Evolutionary conservation across 2,888 invertebrate species (phyloP).

Genomic region (Silvanus unidentatus): DNA sequence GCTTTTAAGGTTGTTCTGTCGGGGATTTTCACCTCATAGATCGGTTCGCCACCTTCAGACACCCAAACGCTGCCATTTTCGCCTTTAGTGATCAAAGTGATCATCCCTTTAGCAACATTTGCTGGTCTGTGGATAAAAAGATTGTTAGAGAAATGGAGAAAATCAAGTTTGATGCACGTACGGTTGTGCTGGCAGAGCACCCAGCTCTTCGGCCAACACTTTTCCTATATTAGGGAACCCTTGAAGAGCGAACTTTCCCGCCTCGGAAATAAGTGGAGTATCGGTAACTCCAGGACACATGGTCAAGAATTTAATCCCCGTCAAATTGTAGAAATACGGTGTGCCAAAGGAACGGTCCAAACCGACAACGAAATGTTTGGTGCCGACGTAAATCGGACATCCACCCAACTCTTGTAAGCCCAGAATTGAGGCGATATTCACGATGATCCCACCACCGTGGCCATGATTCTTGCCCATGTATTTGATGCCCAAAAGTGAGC

Average conservation of each 20-base stretch:
- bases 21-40: slow-evolving; percentile 34
- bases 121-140: slow-evolving; percentile 22
- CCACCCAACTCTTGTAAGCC: slow-evolving; percentile 52
- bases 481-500: slow-evolving; percentile 52
- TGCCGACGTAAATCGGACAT: slow-evolving; percentile 55
- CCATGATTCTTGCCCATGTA: slow-evolving; percentile 55
- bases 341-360: slow-evolving; percentile 49
- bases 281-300: slow-evolving; percentile 47
- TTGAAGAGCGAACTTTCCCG: slow-evolving; percentile 26
- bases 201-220: slow-evolving; percentile 31
- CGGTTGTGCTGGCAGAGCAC: slow-evolving; percentile 39
- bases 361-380: slow-evolving; percentile 54
- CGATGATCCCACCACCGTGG: slow-evolving; percentile 58
- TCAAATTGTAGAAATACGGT: slow-evolving; percentile 35
- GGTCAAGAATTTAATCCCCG: slow-evolving; percentile 44
- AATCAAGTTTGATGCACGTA: slow-evolving; percentile 31
- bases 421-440: slow-evolving; percentile 61
- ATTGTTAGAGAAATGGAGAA: neutral
- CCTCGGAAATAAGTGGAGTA: slow-evolving; percentile 40
- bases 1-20: slow-evolving; percentile 29
- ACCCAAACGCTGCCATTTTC: slow-evolving; percentile 52
- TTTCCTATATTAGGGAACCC: slow-evolving; percentile 29
- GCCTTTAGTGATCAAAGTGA: slow-evolving; percentile 41
- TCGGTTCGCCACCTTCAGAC: slow-evolving; percentile 41
- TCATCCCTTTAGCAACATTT: slow-evolving; percentile 39